phyloP scores from a whole-genome alignment of 2,797 vertebrate genomes.

The Limnodromus scolopaceus region DNA sequence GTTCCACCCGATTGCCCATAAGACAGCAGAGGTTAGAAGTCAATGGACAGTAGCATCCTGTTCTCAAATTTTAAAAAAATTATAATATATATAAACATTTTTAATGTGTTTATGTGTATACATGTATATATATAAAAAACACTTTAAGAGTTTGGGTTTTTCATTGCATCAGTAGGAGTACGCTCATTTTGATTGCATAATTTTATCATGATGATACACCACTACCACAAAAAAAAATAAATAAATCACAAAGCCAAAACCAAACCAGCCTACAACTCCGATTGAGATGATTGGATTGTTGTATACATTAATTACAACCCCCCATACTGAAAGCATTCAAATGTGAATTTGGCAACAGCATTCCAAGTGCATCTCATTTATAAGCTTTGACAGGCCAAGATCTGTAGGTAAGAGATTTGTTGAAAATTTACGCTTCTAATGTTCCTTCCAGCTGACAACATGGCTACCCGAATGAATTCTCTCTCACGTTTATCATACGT shows the following conservation, averaged over 20 bases:
- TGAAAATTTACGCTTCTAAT: neutral
- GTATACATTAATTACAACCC: neutral
- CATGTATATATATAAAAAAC: neutral
- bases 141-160: neutral
- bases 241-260: neutral
- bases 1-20: neutral
- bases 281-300: neutral
- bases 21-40: neutral
- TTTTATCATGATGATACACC: neutral
- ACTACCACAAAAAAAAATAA: neutral
- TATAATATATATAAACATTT: neutral
- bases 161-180: neutral
- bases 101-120: accelerated
- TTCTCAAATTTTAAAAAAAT: neutral
- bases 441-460: neutral
- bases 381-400: neutral
- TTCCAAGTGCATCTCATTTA: neutral
- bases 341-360: neutral
- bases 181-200: neutral
- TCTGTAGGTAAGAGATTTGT: neutral
- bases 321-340: neutral
- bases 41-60: neutral
- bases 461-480: neutral
- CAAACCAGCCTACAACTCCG: neutral
- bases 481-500: accelerated